Evolutionary conservation across 1,140 invertebrate species (phyloP), one percentile per base, ranked within the genome.

Genomic region (Ceratina calcarata): DNA sequence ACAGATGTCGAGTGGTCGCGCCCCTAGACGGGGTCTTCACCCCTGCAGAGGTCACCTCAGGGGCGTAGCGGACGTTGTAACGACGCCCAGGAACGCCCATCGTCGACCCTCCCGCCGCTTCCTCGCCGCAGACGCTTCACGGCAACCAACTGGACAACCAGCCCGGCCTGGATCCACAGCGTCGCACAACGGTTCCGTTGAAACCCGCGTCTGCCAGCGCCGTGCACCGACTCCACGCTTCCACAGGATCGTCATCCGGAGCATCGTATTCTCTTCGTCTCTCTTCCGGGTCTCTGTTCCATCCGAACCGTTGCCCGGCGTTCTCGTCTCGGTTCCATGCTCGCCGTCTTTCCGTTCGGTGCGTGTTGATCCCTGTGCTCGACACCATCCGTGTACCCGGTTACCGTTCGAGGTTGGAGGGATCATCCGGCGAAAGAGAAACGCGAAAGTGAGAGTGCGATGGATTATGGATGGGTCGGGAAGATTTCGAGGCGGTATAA

Each of bases 71-170:
- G 66, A 0, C 3, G 18, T 0, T 10, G 71, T 62, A 71, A 67
- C 49, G 57, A 84, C 90, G 84, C 91, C 91, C 86, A 73, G 91
- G 22, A 89, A 90, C 91, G 90, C 91, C 91, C 91, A 84, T 88
- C 80, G 88, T 89, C 89, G 61, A 88, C 91, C 91, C 91, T 90
- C 90, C 85, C 78, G 85, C 78, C 66, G 85, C 86, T 84, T 86
- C 80, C 85, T 78, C 82, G 86, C 79, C 89, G 89, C 92, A 93
- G 91, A 93, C 89, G 92, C 80, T 87, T 86, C 90, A 90, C 89
- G 90, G 89, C 92, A 91, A 92, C 89, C 91, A 92, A 91, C 91
- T 91, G 90, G 91, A 92, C 89, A 91, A 89, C 89, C 91, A 91
- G 86, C 87, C 78, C 71, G 75, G 84, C 69, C 85, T 71, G 80